A percentile compares a stretch with the other conserved stretches of the same genome.
phyloP scores from a whole-genome alignment of 2,888 invertebrate species.

The Parnassius smintheus region DNA sequence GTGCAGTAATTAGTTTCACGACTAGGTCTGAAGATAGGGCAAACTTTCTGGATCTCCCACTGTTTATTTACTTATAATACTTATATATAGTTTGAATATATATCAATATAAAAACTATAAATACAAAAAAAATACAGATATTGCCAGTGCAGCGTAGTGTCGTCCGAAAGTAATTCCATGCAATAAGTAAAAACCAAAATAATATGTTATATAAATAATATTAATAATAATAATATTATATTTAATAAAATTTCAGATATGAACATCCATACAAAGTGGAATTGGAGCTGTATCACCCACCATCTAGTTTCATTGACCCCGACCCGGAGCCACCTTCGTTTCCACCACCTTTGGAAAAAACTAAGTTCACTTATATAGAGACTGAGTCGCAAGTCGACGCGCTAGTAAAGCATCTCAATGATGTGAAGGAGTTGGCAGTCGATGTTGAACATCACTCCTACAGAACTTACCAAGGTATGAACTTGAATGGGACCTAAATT shows the following conservation, averaged over 20 bases:
- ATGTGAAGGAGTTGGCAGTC: constrained; percentile 89
- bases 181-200: too few species aligned
- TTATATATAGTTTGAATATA: too few species aligned
- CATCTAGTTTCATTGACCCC: constrained; percentile 70
- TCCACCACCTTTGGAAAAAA: constrained; percentile 78
- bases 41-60: too few species aligned
- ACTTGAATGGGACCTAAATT: neutral
- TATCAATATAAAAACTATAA: too few species aligned
- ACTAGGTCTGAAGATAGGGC: too few species aligned
- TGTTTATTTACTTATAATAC: too few species aligned
- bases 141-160: too few species aligned
- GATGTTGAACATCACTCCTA: constrained; percentile 97
- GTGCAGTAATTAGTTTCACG: too few species aligned
- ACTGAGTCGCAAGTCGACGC: constrained; percentile 83
- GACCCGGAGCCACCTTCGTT: constrained; percentile 58
- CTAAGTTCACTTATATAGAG: constrained; percentile 85
- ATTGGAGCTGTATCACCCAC: constrained; percentile 86
- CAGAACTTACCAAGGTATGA: constrained; percentile 91
- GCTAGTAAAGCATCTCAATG: constrained; percentile 84
- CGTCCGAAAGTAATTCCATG: too few species aligned
- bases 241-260: constrained; percentile 72
- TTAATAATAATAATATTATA: too few species aligned
- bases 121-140: too few species aligned
- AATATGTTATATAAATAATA: too few species aligned
- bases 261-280: constrained; percentile 95